Evolutionary conservation across 2,113 vertebrate genomes (phyloP).

Genomic region (Octodon degus): DNA sequence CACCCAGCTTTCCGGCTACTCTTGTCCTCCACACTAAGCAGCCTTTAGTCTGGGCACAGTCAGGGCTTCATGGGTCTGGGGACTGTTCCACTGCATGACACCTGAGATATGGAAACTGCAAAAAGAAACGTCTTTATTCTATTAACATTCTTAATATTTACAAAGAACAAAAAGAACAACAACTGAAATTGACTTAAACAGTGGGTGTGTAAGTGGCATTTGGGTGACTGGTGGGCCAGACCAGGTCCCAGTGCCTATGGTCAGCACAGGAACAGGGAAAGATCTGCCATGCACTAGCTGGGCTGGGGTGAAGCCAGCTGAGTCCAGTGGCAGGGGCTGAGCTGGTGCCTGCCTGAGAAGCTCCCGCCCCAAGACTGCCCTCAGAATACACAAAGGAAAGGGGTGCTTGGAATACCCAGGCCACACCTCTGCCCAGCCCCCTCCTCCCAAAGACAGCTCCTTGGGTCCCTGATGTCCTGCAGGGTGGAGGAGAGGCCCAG

Average conservation of each 20-base stretch:
- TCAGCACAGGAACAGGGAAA: neutral
- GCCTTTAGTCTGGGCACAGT: neutral
- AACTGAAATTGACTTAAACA: slow-evolving; percentile 69
- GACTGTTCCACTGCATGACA: slow-evolving; percentile 44
- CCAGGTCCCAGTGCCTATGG: slow-evolving; percentile 53
- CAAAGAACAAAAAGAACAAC: slow-evolving; percentile 75
- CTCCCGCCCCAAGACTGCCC: neutral
- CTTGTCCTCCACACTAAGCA: neutral
- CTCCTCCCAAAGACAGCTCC: neutral
- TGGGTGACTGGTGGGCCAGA: slow-evolving; percentile 31
- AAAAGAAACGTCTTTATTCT: slow-evolving; percentile 81
- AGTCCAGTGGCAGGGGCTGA: neutral
- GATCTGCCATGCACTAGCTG: neutral
- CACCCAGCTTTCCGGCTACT: neutral
- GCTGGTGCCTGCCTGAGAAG: neutral
- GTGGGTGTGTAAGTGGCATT: slow-evolving; percentile 53
- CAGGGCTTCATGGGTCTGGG: neutral
- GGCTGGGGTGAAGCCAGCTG: neutral
- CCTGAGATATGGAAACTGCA: slow-evolving; percentile 72
- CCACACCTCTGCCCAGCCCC: neutral
- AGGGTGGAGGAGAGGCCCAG: neutral
- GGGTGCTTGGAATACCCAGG: neutral
- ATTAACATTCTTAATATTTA: slow-evolving; percentile 84
- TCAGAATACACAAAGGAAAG: neutral
- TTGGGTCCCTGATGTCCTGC: neutral